phyloP scores from a whole-genome alignment of 2,113 vertebrate genomes.

The Atractosteus spatula region DNA sequence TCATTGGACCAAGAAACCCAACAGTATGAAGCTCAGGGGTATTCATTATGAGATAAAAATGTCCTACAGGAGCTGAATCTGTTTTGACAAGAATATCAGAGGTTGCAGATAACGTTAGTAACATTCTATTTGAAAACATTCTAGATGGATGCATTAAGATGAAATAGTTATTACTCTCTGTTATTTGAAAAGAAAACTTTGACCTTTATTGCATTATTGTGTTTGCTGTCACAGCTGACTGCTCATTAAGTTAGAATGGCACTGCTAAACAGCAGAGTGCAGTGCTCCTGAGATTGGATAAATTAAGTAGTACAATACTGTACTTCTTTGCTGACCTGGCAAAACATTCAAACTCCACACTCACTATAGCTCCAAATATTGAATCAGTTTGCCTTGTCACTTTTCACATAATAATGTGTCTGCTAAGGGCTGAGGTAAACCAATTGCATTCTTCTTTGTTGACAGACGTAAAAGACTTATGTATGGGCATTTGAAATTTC shows the following conservation, averaged over 20 bases:
- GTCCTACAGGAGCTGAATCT: background rate
- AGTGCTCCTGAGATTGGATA: slow-evolving; percentile 50
- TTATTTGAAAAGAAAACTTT: background rate
- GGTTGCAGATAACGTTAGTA: background rate
- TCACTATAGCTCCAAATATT: slow-evolving; percentile 44
- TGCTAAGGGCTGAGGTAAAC: too few species aligned
- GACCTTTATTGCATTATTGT: background rate
- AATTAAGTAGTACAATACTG: slow-evolving; percentile 48
- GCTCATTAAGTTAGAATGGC: slow-evolving; percentile 2
- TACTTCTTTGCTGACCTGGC: slow-evolving; percentile 62
- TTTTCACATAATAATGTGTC: slow-evolving; percentile 25
- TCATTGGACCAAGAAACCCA: background rate
- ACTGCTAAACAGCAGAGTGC: background rate
- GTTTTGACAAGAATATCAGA: background rate
- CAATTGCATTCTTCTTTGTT: too few species aligned
- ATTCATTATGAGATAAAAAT: slow-evolving; percentile 1
- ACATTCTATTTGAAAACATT: background rate
- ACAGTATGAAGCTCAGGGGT: background rate
- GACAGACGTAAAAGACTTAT: too few species aligned
- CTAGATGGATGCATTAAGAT: background rate
- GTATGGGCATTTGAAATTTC: too few species aligned
- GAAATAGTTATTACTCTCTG: background rate
- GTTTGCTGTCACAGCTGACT: background rate
- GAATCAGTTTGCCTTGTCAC: slow-evolving; percentile 50
- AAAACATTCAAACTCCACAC: slow-evolving; percentile 36